phyloP scores from a whole-genome alignment of 2,888 invertebrate species.

The Acanthopleura granulata region DNA sequence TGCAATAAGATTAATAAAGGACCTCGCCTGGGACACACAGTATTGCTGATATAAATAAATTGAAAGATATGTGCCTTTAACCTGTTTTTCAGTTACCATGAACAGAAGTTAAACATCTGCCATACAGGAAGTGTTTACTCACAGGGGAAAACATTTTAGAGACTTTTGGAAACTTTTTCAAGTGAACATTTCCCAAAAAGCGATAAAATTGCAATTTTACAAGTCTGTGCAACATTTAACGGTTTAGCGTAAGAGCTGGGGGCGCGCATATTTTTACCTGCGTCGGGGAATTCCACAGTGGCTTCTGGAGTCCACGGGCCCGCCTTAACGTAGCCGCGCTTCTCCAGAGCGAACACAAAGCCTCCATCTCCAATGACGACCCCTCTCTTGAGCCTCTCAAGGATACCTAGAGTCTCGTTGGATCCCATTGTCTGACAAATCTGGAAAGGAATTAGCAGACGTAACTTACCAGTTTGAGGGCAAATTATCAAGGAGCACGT shows the following conservation, averaged over 20 bases:
- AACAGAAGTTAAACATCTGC: no score
- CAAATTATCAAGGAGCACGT: no score
- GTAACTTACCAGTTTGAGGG: no score
- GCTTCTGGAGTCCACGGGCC: conserved; percentile 72
- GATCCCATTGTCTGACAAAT: conserved; percentile 15
- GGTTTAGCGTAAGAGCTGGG: not conserved
- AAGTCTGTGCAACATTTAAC: not conserved
- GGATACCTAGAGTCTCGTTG: conserved; percentile 37
- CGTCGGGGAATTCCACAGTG: conserved; percentile 69
- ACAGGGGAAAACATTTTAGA: no score
- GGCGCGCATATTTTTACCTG: conserved; percentile 46
- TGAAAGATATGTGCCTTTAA: no score
- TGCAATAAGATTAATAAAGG: no score
- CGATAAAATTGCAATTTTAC: not conserved
- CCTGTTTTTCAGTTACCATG: no score
- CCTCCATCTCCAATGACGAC: conserved; percentile 70
- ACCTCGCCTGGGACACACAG: no score
- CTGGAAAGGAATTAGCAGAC: not conserved
- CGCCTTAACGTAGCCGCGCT: conserved; percentile 70
- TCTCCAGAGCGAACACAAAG: conserved; percentile 70
- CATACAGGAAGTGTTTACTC: no score
- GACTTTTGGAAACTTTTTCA: no score
- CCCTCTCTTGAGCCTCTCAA: conserved; percentile 66
- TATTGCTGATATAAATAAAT: no score
- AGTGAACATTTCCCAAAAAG: no score